Evolutionary conservation across 2,113 vertebrate genomes (phyloP), one percentile per base, ranked within the genome.

Genomic region (Odontesthes bonariensis): DNA sequence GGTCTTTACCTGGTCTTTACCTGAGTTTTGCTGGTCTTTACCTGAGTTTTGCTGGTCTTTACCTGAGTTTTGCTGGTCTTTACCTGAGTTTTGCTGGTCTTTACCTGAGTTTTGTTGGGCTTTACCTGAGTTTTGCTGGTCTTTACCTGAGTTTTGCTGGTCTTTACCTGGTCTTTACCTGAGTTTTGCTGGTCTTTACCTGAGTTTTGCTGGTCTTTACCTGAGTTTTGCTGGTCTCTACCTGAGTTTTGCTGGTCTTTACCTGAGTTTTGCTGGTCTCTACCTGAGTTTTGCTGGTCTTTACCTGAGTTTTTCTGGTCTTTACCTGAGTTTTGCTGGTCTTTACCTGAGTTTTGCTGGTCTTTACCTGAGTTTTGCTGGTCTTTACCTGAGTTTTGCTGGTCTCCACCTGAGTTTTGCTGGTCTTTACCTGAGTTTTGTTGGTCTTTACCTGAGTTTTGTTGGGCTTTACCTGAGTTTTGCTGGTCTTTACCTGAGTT

Each of bases 351-450:
- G 76, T 86, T 59, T 92, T 94, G 65, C 94, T 93, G 32, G 87
- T 78, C 84, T 95, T 95, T 77, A 82, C 91, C 79, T 92, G 91
- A n/a, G n/a, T n/a, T n/a, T n/a, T n/a, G n/a, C n/a, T n/a, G n/a
- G 27, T 2, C 27, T 27, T 27, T 27, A 27, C 27, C 27, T 27
- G 94, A 52, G 76, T 86, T 59, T 92, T 94, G 65, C 94, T 93
- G 32, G 87, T 78, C 84, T 95, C 95, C 77, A 82, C 91, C 79
- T 92, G 91, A n/a, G n/a, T n/a, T n/a, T n/a, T n/a, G n/a, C n/a
- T n/a, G n/a, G 27, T 2, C 27, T 27, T 27, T 27, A 27, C 27
- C 27, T 27, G 94, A 52, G 76, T 86, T 59, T 92, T 94, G 65
- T 93, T 93, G 32, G 87, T 78, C 84, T 95, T 95, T 77, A 82